These are phyloP conservation scores for Theretra japonica DNA, from an alignment of 2,888 invertebrate genomes.

Conservation along the genomic window DNA sequence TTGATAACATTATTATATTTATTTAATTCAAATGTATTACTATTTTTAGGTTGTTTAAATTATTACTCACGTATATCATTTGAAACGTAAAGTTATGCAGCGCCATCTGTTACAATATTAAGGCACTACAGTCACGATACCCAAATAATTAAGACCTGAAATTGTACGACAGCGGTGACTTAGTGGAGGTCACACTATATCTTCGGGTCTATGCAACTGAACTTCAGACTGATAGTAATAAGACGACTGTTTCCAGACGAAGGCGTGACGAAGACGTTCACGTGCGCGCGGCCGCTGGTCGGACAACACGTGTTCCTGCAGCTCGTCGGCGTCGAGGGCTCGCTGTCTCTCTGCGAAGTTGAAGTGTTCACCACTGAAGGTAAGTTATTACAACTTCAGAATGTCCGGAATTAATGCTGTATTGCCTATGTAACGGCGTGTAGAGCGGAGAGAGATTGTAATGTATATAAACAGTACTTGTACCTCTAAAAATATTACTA, in stretches of 20 bases:
- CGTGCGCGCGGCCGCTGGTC: slow-evolving; percentile 92
- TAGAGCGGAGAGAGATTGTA: no score
- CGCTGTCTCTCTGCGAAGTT: slow-evolving; percentile 95
- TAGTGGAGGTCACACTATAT: neutral
- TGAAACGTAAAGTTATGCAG: neutral
- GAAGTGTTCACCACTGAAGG: slow-evolving; percentile 96
- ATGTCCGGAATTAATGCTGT: no score
- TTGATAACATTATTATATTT: no score
- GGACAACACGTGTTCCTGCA: slow-evolving; percentile 96
- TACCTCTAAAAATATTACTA: no score
- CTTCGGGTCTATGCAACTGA: neutral
- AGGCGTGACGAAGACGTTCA: slow-evolving; percentile 95
- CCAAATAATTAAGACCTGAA: neutral
- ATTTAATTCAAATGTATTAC: neutral
- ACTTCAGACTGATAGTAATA: neutral
- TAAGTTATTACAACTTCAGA: slow-evolving; percentile 50
- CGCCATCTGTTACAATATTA: neutral
- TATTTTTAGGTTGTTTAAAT: neutral
- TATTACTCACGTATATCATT: neutral
- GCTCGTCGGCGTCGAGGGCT: slow-evolving; percentile 95
- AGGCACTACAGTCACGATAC: neutral
- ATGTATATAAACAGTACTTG: no score
- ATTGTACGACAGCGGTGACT: neutral
- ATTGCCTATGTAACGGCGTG: no score
- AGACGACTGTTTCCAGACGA: slow-evolving; percentile 86